Evolutionary conservation across 2,797 vertebrate genomes (phyloP).

Genomic region (Lutjanus argentimaculatus): DNA sequence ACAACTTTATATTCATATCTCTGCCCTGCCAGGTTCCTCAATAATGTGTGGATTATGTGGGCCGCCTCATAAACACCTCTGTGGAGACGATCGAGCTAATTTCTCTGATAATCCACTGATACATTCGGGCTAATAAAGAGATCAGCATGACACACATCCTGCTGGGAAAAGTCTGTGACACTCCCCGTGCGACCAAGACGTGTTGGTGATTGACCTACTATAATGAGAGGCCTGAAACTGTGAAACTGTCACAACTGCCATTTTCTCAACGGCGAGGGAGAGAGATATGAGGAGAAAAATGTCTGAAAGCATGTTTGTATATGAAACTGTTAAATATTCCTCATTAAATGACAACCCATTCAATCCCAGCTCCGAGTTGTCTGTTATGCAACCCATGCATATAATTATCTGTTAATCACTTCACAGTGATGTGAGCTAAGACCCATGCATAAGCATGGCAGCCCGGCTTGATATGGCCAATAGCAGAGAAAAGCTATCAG

Average conservation of each 20-base stretch:
- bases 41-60: constrained; percentile 33
- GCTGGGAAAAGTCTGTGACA: constrained; percentile 54
- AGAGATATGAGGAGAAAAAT: neutral
- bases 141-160: constrained; percentile 69
- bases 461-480: constrained; percentile 60
- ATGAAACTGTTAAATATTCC: constrained; percentile 17
- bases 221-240: constrained; percentile 48
- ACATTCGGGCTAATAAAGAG: constrained; percentile 74
- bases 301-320: neutral
- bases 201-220: constrained; percentile 49
- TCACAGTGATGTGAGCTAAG: constrained; percentile 47
- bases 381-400: constrained; percentile 61
- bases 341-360: constrained; percentile 30
- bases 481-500: constrained; percentile 52
- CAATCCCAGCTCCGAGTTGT: constrained; percentile 1
- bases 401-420: constrained; percentile 69
- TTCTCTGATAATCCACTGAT: constrained; percentile 69
- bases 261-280: constrained; percentile 3
- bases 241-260: neutral
- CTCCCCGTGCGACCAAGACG: constrained; percentile 28
- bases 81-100: constrained; percentile 59
- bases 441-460: constrained; percentile 29
- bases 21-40: constrained; percentile 7
- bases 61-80: constrained; percentile 78
- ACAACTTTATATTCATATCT: constrained; percentile 19